phyloP scores from a whole-genome alignment of 2,797 vertebrate species.

The Remorina albescens region DNA sequence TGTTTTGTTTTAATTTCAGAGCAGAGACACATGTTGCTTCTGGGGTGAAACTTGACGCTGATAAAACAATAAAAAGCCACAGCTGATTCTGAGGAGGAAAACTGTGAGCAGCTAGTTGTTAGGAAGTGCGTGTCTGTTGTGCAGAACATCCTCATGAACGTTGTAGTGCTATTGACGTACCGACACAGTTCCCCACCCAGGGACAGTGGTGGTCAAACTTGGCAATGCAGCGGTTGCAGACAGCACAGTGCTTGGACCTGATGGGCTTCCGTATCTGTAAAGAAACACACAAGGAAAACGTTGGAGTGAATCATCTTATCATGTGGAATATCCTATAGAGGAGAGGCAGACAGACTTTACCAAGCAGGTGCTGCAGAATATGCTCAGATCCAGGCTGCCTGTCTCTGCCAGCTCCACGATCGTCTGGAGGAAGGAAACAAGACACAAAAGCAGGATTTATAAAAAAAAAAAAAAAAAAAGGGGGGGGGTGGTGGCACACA shows the following conservation, averaged over 20 bases:
- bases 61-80: constrained; percentile 16
- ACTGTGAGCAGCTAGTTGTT: not conserved
- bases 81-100: constrained; percentile 1
- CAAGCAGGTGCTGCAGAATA: constrained; percentile 99
- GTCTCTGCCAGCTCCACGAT: constrained; percentile 99
- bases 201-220: constrained; percentile 99
- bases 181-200: constrained; percentile 99
- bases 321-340: not conserved
- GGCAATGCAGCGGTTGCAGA: constrained; percentile 98
- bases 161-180: constrained; percentile 82
- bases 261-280: constrained; percentile 97
- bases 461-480: not conserved
- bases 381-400: constrained; percentile 97
- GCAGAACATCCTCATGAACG: not conserved
- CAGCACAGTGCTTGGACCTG: constrained; percentile 98
- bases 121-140: not conserved
- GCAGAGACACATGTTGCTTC: constrained; percentile 16
- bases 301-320: not conserved
- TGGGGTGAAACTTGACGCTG: constrained; percentile 9
- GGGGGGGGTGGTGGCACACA: no score
- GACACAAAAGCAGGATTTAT: constrained; percentile 22
- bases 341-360: constrained; percentile 83
- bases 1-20: not conserved
- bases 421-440: constrained; percentile 83
- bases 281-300: not conserved